Conservation (phyloP, 1,140 invertebrate species). For the Drosophila oshimai region DNA sequence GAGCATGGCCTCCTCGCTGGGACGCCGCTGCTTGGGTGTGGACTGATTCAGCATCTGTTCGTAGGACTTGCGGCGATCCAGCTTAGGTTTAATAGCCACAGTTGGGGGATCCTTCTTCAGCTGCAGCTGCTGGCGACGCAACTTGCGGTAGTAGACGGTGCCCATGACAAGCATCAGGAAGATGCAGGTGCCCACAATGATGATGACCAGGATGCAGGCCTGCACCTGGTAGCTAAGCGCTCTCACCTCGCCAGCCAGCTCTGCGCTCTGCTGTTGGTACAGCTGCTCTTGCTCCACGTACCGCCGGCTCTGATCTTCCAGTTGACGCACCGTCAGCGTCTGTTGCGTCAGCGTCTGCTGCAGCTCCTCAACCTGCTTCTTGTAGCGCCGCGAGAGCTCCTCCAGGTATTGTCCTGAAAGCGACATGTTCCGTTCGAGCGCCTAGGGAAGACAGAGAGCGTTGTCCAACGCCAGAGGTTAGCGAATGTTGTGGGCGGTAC, state of each 20-base stretch:
- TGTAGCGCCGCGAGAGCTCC: slow-evolving; percentile 96
- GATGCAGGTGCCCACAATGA: slow-evolving; percentile 71
- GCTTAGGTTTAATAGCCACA: slow-evolving; percentile 18
- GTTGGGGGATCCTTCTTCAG: slow-evolving; percentile 20
- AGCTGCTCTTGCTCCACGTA: slow-evolving; percentile 88
- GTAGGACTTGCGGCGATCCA: slow-evolving; percentile 85
- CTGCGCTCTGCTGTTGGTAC: slow-evolving; percentile 86
- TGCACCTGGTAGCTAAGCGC: slow-evolving; percentile 83
- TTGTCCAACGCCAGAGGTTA: slow-evolving; percentile 14
- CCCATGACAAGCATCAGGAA: slow-evolving; percentile 68
- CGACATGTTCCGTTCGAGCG: slow-evolving; percentile 97
- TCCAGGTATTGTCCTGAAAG: slow-evolving; percentile 97
- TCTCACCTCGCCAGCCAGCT: slow-evolving; percentile 86
- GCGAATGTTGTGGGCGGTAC: slow-evolving; percentile 9
- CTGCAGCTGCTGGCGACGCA: slow-evolving; percentile 56
- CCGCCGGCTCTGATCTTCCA: slow-evolving; percentile 89
- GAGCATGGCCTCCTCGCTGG: slow-evolving; percentile 90
- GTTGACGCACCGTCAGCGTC: slow-evolving; percentile 89
- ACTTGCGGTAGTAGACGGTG: slow-evolving; percentile 67
- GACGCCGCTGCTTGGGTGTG: slow-evolving; percentile 85
- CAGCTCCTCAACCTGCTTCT: slow-evolving; percentile 98
- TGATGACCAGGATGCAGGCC: slow-evolving; percentile 69
- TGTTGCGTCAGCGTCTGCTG: slow-evolving; percentile 93
- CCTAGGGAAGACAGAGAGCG: slow-evolving; percentile 84
- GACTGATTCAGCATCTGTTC: slow-evolving; percentile 84